A percentile compares a stretch with the other conserved stretches of the same genome.
These are phyloP conservation scores for Dromiciops gliroides DNA, from an alignment of 2,113 vertebrate genomes.

Conservation along the genomic window DNA sequence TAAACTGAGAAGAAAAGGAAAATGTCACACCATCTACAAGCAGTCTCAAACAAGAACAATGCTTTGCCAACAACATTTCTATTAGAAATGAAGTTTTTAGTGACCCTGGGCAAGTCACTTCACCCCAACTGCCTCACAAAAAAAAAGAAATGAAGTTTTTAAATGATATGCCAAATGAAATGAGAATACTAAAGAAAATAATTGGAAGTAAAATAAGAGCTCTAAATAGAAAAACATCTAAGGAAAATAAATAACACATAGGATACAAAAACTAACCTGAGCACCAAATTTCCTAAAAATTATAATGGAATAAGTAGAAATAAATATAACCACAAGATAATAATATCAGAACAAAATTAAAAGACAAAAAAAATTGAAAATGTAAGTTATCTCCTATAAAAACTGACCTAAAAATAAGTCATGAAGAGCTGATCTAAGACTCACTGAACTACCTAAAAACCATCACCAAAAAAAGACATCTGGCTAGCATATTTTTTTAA, in stretches of 20 bases:
- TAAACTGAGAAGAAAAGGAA: neutral
- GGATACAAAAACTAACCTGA: neutral
- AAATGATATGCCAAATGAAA: neutral
- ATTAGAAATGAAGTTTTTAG: no score
- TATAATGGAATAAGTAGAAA: neutral
- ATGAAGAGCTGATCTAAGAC: neutral
- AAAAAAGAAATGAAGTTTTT: neutral
- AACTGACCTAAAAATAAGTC: neutral
- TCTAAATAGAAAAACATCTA: neutral
- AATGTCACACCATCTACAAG: neutral
- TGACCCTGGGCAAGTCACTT: no score
- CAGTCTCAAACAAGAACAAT: neutral
- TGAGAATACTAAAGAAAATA: neutral
- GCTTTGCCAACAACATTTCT: neutral
- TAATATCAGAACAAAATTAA: neutral
- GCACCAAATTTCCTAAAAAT: neutral
- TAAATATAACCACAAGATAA: no score
- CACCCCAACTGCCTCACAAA: no score
- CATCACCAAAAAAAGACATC: no score
- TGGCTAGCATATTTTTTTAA: neutral
- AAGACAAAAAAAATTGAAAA: neutral
- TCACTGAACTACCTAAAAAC: neutral
- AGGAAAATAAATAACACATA: neutral
- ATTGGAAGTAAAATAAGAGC: neutral
- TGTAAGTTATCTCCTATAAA: neutral